phyloP scores from a whole-genome alignment of 2,888 invertebrate species.

The Acronicta psi region DNA sequence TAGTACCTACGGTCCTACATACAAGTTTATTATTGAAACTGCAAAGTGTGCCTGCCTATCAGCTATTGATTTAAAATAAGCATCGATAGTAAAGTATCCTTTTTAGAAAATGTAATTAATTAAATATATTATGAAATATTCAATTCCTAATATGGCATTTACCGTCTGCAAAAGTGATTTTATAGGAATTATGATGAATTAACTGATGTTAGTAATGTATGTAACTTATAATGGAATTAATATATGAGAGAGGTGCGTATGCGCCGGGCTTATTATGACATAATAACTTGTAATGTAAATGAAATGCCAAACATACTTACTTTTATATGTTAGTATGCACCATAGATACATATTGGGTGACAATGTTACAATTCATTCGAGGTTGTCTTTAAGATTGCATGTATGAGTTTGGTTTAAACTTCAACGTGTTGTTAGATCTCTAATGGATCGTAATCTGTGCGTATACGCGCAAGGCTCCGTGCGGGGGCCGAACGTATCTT shows the following conservation, averaged over 20 bases:
- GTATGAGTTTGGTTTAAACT: constrained; percentile 28
- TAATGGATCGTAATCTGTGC: constrained; percentile 60
- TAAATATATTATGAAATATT: constrained; percentile 72
- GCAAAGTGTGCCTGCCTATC: constrained; percentile 76
- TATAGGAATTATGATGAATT: constrained; percentile 81
- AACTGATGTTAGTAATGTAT: constrained; percentile 77
- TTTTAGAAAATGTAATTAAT: constrained; percentile 65
- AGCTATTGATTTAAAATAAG: constrained; percentile 74
- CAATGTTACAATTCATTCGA: constrained; percentile 69
- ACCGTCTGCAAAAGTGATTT: constrained; percentile 87
- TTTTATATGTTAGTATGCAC: constrained; percentile 70
- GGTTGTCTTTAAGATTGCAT: constrained; percentile 45
- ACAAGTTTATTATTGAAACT: constrained; percentile 68
- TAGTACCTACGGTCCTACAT: constrained; percentile 61
- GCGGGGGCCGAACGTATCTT: constrained; percentile 61
- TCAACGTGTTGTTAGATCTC: constrained; percentile 50
- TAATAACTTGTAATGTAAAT: constrained; percentile 65
- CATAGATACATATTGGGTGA: constrained; percentile 70
- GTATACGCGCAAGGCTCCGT: constrained; percentile 26
- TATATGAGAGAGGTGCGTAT: constrained; percentile 57
- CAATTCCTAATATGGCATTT: constrained; percentile 88
- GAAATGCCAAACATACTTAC: constrained; percentile 81
- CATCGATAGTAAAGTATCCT: constrained; percentile 67
- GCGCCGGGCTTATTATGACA: constrained; percentile 60
- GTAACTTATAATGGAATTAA: constrained; percentile 77